phyloP scores from a whole-genome alignment of 2,888 invertebrate genomes.

The Ophioninae sp. region DNA sequence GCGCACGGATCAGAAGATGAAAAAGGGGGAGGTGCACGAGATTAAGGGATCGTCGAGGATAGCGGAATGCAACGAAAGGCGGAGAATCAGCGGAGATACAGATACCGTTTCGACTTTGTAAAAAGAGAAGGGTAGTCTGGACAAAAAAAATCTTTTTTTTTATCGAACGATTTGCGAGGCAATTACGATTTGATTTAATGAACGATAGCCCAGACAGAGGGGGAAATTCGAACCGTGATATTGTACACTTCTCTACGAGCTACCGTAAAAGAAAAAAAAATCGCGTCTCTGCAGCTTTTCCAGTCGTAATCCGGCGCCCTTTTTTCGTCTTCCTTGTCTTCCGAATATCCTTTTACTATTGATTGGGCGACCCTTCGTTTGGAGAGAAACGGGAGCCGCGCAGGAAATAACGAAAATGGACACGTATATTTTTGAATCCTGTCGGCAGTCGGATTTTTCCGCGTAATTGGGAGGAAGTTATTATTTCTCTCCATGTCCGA shows the following conservation, averaged over 20 bases:
- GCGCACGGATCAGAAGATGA: not conserved
- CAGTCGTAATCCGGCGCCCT: not conserved
- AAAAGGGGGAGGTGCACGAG: not conserved
- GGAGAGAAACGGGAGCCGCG: not conserved
- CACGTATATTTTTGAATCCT: not conserved
- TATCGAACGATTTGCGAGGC: constrained; percentile 47
- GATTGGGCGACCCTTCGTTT: no score
- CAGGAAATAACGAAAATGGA: not conserved
- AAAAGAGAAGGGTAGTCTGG: constrained; percentile 12
- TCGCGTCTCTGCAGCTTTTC: constrained; percentile 1
- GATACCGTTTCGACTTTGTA: constrained; percentile 35
- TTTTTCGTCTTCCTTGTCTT: no score
- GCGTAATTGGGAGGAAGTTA: constrained; percentile 49
- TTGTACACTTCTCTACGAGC: constrained; percentile 13
- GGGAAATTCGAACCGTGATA: constrained; percentile 33
- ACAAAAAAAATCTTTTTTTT: constrained; percentile 33
- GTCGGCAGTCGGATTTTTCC: constrained; percentile 16
- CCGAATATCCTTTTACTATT: no score
- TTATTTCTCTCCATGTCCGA: no score
- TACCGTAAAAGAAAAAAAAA: constrained; percentile 1
- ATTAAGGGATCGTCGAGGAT: constrained; percentile 9
- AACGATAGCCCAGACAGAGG: constrained; percentile 36
- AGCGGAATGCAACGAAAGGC: not conserved
- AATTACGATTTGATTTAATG: constrained; percentile 57
- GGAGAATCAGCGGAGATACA: not conserved